Evolutionary conservation across 2,888 invertebrate genomes (phyloP).

Genomic region (Tenthredo mesomela): DNA sequence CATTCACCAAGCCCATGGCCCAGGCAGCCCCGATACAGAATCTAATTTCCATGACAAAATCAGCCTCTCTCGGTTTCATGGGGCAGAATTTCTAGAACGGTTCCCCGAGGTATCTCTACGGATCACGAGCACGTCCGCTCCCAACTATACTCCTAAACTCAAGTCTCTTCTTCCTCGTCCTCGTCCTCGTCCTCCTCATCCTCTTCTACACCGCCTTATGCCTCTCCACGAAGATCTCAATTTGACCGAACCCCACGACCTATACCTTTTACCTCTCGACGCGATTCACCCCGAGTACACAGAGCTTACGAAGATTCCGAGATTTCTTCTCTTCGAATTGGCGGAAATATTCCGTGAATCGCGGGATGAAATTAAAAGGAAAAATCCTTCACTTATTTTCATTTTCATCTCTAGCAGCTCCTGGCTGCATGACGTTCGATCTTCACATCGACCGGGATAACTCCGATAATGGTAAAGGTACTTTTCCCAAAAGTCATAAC

Average conservation of each 20-base stretch:
- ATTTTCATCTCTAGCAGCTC: background rate
- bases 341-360: background rate
- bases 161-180: slow-evolving; percentile 47
- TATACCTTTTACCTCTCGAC: slow-evolving; percentile 8
- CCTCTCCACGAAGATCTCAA: slow-evolving; percentile 37
- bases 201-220: background rate
- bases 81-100: slow-evolving; percentile 35
- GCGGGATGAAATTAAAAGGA: background rate
- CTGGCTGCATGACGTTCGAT: background rate
- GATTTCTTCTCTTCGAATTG: background rate
- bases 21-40: slow-evolving; percentile 1
- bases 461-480: background rate
- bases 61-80: slow-evolving; percentile 35
- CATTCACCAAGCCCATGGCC: slow-evolving; percentile 1
- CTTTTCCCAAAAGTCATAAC: background rate
- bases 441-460: background rate
- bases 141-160: slow-evolving; percentile 59
- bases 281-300: background rate
- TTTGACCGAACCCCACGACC: slow-evolving; percentile 27
- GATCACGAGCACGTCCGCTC: slow-evolving; percentile 64
- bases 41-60: slow-evolving; percentile 51
- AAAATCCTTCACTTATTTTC: background rate
- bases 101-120: slow-evolving; percentile 56
- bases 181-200: background rate
- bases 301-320: background rate